Evolutionary conservation across 2,888 invertebrate species (phyloP).

Genomic region (Syrphus vitripennis): DNA sequence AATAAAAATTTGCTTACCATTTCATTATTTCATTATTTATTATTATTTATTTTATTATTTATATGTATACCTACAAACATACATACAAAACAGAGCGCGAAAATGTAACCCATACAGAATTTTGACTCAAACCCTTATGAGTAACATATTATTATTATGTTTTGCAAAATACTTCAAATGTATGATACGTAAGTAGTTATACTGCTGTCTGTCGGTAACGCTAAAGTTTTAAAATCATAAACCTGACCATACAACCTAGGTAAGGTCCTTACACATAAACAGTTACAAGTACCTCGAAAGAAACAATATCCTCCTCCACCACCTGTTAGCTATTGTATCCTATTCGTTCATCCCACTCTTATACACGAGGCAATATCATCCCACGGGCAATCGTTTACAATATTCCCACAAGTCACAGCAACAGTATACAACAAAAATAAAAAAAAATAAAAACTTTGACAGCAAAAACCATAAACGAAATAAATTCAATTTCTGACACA

Average conservation of each 20-base stretch:
- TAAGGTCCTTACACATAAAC: not conserved
- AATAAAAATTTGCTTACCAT: no score
- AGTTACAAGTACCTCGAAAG: not conserved
- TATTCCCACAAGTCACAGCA: conserved; percentile 40
- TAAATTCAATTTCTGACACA: conserved; percentile 26
- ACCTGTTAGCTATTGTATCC: conserved; percentile 10
- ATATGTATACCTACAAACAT: no score
- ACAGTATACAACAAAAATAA: not conserved
- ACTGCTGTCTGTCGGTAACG: no score
- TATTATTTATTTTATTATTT: no score
- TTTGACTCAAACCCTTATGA: no score
- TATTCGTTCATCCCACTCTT: not conserved
- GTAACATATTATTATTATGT: no score
- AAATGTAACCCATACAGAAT: no score
- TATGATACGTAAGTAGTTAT: no score
- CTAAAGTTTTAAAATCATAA: no score
- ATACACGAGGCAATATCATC: conserved; percentile 4
- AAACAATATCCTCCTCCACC: not conserved
- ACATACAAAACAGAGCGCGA: no score
- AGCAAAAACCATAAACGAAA: conserved; percentile 10
- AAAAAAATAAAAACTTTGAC: conserved; percentile 36
- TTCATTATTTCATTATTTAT: no score
- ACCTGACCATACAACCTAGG: not conserved
- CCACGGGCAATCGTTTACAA: conserved; percentile 16
- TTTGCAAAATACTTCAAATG: no score